Evolutionary conservation across 2,888 invertebrate species (phyloP).

Genomic region (Cheilosia scutellata): DNA sequence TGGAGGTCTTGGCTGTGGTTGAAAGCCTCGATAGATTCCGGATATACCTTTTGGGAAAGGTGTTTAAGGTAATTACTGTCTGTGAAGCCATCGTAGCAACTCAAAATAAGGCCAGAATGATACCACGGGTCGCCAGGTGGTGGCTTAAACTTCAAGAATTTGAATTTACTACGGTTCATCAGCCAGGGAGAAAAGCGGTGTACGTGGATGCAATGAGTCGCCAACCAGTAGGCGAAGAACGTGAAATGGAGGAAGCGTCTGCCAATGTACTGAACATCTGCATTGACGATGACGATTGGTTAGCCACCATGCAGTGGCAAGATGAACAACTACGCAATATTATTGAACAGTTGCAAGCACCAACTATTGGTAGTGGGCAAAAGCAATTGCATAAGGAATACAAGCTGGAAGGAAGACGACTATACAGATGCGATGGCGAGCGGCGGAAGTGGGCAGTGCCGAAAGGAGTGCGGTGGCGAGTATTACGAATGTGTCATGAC

Average conservation of each 20-base stretch:
- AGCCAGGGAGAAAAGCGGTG: slow-evolving; percentile 10
- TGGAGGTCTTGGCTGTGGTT: slow-evolving; percentile 80
- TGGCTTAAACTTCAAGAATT: slow-evolving; percentile 42
- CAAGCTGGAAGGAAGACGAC: background rate
- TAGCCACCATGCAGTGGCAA: slow-evolving; percentile 39
- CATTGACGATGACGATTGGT: slow-evolving; percentile 33
- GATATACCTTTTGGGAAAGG: slow-evolving; percentile 78
- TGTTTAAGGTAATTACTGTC: slow-evolving; percentile 28
- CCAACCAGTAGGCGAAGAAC: slow-evolving; percentile 17
- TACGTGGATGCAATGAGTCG: slow-evolving; percentile 37
- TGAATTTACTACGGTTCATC: slow-evolving; percentile 11
- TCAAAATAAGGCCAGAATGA: slow-evolving; percentile 80
- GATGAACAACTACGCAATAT: slow-evolving; percentile 6
- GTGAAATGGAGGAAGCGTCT: slow-evolving; percentile 14
- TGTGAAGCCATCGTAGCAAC: slow-evolving; percentile 58
- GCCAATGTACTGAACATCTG: slow-evolving; percentile 6
- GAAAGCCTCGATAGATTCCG: slow-evolving; percentile 79
- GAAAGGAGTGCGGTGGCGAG: no score
- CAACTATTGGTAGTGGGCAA: background rate
- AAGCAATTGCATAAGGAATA: slow-evolving; percentile 1
- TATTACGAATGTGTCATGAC: slow-evolving; percentile 13
- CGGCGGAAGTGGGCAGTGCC: no score
- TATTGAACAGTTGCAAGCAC: no score
- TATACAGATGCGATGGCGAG: no score
- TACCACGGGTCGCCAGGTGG: slow-evolving; percentile 84